These are phyloP conservation scores for Gephyroberyx darwinii DNA, from an alignment of 2,797 vertebrate species.

Conservation along the genomic window DNA sequence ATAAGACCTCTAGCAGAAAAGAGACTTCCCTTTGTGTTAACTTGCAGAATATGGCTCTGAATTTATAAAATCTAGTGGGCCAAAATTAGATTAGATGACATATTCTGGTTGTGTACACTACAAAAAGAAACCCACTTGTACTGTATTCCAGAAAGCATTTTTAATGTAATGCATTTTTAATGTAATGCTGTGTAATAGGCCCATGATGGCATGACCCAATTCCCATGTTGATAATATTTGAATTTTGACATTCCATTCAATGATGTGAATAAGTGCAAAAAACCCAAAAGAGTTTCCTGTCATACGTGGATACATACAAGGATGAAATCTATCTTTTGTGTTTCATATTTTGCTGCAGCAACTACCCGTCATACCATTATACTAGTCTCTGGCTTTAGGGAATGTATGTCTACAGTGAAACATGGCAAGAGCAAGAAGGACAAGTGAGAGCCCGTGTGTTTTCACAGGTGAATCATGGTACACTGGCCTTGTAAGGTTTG, in stretches of 20 bases:
- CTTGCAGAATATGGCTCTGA: too few species aligned
- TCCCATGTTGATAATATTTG: background rate
- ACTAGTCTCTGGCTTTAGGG: background rate
- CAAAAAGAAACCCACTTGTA: too few species aligned
- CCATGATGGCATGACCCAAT: too few species aligned
- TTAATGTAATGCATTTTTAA: too few species aligned
- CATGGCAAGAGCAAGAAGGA: constrained; percentile 19
- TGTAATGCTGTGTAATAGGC: too few species aligned
- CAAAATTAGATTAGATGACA: too few species aligned
- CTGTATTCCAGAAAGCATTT: too few species aligned
- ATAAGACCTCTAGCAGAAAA: constrained; percentile 2
- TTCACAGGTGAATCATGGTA: constrained; percentile 48
- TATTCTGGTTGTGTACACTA: too few species aligned
- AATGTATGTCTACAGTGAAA: constrained; percentile 34
- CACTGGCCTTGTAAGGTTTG: constrained; percentile 42
- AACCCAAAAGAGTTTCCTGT: background rate
- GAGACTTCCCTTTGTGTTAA: background rate
- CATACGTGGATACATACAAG: background rate
- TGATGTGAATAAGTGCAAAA: background rate
- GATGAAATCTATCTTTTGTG: background rate
- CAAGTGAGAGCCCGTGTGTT: constrained; percentile 42
- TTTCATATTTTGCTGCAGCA: background rate
- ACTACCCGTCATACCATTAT: too few species aligned
- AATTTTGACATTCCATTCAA: background rate
- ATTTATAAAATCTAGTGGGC: too few species aligned